Evolutionary conservation across 2,888 invertebrate genomes (phyloP).

Genomic region (Acronicta aceris): DNA sequence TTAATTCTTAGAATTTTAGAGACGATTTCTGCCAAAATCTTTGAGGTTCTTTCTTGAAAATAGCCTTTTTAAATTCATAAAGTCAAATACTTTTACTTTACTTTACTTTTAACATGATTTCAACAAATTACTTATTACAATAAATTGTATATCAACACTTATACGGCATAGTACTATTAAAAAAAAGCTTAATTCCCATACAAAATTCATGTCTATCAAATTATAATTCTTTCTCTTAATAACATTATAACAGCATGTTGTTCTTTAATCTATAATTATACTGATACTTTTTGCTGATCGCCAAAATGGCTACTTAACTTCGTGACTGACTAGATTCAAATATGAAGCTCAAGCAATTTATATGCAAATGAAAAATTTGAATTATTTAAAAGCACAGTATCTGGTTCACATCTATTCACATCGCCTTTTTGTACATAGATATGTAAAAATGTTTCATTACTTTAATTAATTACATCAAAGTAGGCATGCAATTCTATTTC

Average conservation of each 20-base stretch:
- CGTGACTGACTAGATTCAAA: slow-evolving; percentile 52
- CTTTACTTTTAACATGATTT: no score
- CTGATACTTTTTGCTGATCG: slow-evolving; percentile 35
- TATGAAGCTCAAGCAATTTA: slow-evolving; percentile 48
- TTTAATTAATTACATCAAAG: not conserved
- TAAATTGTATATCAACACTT: slow-evolving; percentile 26
- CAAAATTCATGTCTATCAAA: slow-evolving; percentile 27
- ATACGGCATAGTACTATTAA: slow-evolving; percentile 22
- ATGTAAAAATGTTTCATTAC: slow-evolving; percentile 13
- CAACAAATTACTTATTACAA: slow-evolving; percentile 27
- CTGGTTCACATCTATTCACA: slow-evolving; percentile 41
- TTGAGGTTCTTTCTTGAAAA: not conserved
- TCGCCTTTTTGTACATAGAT: slow-evolving; percentile 16
- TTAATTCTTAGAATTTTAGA: no score
- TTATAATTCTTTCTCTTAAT: slow-evolving; percentile 41
- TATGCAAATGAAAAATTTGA: slow-evolving; percentile 54
- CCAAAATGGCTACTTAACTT: slow-evolving; percentile 52
- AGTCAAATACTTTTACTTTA: not conserved
- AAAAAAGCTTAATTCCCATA: slow-evolving; percentile 19
- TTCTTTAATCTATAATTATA: slow-evolving; percentile 50
- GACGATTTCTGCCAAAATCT: no score
- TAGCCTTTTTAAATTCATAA: slow-evolving; percentile 7
- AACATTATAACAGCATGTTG: slow-evolving; percentile 44
- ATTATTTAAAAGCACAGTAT: slow-evolving; percentile 44
- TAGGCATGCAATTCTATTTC: no score